A percentile compares a stretch with the other conserved stretches of the same genome.
Evolutionary conservation across 2,113 vertebrate species (phyloP).

Genomic region (Garra rufa): DNA sequence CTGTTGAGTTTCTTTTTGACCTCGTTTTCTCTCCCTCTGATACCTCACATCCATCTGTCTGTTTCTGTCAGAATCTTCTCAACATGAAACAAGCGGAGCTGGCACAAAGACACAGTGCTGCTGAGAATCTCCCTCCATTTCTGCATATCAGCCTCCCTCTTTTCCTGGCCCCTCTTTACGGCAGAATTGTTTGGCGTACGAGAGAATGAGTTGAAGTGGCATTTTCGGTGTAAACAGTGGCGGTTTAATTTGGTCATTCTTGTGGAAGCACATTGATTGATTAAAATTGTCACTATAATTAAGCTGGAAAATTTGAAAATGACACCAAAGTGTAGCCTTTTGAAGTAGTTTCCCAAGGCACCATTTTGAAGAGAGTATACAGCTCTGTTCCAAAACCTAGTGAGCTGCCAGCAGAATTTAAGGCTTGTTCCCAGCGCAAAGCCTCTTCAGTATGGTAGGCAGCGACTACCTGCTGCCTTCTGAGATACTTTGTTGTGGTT

Average conservation of each 20-base stretch:
- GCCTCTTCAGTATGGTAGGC: not conserved
- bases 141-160: constrained; percentile 32
- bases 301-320: constrained; percentile 24
- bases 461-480: not conserved
- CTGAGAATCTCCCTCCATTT: constrained; percentile 64
- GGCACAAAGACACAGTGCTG: constrained; percentile 59
- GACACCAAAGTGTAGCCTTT: not conserved
- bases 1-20: constrained; percentile 67
- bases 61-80: constrained; percentile 67
- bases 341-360: constrained; percentile 24
- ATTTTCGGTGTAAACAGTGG: not conserved
- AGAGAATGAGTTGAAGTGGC: constrained; percentile 33
- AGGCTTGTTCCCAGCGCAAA: not conserved
- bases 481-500: not conserved
- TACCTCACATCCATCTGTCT: constrained; percentile 71
- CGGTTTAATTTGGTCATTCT: constrained; percentile 6
- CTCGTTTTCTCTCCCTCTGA: constrained; percentile 51
- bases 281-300: constrained; percentile 31
- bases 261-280: constrained; percentile 20
- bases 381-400: constrained; percentile 2
- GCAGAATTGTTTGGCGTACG: not conserved
- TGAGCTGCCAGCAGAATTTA: constrained; percentile 9
- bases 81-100: constrained; percentile 65
- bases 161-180: not conserved
- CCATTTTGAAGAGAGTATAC: not conserved